Conservation (phyloP, 2,113 vertebrate species). For the Nerophis ophidion region DNA sequence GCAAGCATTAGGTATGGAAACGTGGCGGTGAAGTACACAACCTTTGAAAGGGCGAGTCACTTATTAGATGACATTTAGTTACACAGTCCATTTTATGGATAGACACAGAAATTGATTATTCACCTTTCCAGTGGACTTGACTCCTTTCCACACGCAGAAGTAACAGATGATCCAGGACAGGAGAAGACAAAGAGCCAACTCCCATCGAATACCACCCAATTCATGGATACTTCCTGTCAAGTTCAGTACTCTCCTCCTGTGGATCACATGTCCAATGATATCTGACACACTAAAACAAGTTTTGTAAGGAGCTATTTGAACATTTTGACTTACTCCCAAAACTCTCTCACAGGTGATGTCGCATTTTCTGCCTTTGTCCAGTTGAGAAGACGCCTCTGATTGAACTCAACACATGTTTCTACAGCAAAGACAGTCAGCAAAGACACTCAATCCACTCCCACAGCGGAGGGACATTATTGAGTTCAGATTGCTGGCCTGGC, state of each 20-base stretch:
- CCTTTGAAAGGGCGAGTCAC: constrained; percentile 61
- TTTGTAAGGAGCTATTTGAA: neutral
- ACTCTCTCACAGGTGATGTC: constrained; percentile 87
- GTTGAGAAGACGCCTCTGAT: constrained; percentile 49
- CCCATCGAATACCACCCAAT: constrained; percentile 76
- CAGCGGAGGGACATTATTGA: neutral
- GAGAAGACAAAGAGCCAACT: constrained; percentile 76
- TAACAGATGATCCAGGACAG: constrained; percentile 80
- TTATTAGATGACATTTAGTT: neutral
- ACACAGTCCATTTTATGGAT: neutral
- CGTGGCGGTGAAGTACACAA: constrained; percentile 93
- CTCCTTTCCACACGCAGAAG: constrained; percentile 83
- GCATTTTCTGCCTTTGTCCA: constrained; percentile 67
- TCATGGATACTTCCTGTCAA: constrained; percentile 76
- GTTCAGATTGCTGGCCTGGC: neutral
- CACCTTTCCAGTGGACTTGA: constrained; percentile 83
- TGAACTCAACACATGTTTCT: constrained; percentile 83
- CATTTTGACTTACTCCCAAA: constrained; percentile 89
- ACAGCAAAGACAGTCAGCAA: constrained; percentile 10
- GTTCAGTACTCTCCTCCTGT: constrained; percentile 71
- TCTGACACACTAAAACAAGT: neutral
- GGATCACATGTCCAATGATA: constrained; percentile 18
- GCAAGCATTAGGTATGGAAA: constrained; percentile 90
- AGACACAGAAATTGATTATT: neutral
- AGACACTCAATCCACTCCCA: neutral